Conservation (phyloP, 2,888 invertebrate genomes). For the Ectobius pallidus region DNA sequence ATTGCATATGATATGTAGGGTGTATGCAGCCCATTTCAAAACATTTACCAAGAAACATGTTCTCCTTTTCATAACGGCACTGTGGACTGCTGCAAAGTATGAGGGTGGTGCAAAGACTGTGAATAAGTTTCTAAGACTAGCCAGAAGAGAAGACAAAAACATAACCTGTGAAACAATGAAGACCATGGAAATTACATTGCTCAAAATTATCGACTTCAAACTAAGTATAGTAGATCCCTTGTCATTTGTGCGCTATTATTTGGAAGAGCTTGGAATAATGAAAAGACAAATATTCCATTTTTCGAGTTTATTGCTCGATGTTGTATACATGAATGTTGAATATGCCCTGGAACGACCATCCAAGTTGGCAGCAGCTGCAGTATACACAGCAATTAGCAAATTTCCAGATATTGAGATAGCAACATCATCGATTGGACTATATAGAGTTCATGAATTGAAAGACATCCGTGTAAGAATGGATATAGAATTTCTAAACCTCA, state of each 20-base stretch:
- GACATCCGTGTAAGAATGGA: no score
- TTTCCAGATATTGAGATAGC: no score
- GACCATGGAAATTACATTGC: background rate
- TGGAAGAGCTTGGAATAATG: no score
- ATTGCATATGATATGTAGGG: no score
- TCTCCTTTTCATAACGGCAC: background rate
- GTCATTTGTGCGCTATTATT: background rate
- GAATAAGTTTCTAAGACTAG: no score
- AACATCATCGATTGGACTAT: no score
- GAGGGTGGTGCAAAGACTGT: no score
- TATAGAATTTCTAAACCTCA: no score
- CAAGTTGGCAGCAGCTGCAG: background rate
- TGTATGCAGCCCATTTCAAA: background rate
- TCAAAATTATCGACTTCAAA: background rate
- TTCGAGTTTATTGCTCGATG: background rate
- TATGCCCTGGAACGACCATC: background rate
- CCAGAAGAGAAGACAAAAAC: no score
- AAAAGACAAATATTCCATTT: no score
- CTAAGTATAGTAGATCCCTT: background rate
- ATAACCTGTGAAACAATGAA: no score
- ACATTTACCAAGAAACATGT: background rate
- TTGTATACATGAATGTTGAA: background rate
- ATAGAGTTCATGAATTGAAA: no score
- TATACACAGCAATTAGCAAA: background rate
- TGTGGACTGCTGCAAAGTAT: background rate